Evolutionary conservation across 1,140 invertebrate species (phyloP), one percentile per base, ranked within the genome.

Genomic region (Brachionus plicatilis): DNA sequence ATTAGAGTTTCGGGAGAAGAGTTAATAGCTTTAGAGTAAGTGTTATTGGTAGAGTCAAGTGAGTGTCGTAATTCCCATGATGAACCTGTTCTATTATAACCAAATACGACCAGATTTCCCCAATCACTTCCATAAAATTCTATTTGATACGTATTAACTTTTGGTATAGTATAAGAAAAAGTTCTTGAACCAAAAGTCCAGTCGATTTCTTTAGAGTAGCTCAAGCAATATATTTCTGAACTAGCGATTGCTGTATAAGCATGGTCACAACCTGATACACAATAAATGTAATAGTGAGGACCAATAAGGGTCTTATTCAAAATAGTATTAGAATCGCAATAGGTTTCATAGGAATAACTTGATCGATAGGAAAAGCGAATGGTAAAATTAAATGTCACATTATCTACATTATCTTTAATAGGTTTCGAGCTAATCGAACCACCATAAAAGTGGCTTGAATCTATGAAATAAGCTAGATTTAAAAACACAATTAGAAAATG

Each of bases 381-480:
- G 9, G 79, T 82, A 17, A 82, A 60, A 43, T 68, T 60, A 41
- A 82, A 45, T 17, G 20, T 65, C 11, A 82, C 79, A 65, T 20
- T 33, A 11, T 60, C 12, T 14, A 27, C 53, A 20, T 65, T 41
- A 56, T 82, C 79, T 33, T 82, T 68, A 12, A 82, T 65, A n/a
- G 79, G 79, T 20, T 60, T 82, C 20, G 79, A 60, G 8, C 20
- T 33, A 20, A 82, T 82, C 33, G 65, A 65, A 7, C 79, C 79
- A 47, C 79, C 79, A 68, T 68, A 68, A 65, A 82, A 82, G 27
- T 82, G 79, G 20, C 72, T 76, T 9, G 33, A 41, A 41, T 68
- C 12, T 9, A 68, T 20, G 2, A 60, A 9, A 60, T 27, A 20
- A 17, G 3, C n/a, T 0, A 20, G 20, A 20, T 5, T 60, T 37